Evolutionary conservation across 2,888 invertebrate genomes (phyloP).

Genomic region (Nemoura dubitans): DNA sequence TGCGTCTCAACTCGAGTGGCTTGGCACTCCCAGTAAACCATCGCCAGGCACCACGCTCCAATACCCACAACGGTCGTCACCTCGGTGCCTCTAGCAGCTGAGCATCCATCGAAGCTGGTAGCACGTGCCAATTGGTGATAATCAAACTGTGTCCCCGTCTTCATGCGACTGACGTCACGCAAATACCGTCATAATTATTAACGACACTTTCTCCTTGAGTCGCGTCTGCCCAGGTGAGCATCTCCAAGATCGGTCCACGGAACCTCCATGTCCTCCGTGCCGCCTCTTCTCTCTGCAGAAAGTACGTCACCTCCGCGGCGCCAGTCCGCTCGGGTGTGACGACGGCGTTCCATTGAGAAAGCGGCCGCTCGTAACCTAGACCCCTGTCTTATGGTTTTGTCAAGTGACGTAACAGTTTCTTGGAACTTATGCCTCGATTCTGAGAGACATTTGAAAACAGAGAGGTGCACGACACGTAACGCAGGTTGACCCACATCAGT

Average conservation of each 20-base stretch:
- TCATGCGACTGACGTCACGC: neutral
- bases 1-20: neutral
- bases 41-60: neutral
- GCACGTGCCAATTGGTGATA: constrained; percentile 4
- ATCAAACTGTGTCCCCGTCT: neutral
- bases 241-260: no score
- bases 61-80: neutral
- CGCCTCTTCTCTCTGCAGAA: no score
- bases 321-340: neutral
- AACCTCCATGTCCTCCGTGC: no score
- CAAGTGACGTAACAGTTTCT: neutral
- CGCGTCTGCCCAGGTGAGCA: neutral
- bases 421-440: neutral
- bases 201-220: neutral
- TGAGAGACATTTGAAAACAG: neutral
- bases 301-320: neutral
- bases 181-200: neutral
- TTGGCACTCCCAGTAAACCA: neutral
- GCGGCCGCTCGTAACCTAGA: constrained; percentile 29
- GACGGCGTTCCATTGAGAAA: constrained; percentile 26
- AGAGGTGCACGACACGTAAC: neutral
- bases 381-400: neutral
- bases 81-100: neutral
- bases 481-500: neutral
- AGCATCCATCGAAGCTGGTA: neutral